These are phyloP conservation scores for Drosophila lutescens DNA, from an alignment of 2,888 invertebrate genomes.

Conservation along the genomic window DNA sequence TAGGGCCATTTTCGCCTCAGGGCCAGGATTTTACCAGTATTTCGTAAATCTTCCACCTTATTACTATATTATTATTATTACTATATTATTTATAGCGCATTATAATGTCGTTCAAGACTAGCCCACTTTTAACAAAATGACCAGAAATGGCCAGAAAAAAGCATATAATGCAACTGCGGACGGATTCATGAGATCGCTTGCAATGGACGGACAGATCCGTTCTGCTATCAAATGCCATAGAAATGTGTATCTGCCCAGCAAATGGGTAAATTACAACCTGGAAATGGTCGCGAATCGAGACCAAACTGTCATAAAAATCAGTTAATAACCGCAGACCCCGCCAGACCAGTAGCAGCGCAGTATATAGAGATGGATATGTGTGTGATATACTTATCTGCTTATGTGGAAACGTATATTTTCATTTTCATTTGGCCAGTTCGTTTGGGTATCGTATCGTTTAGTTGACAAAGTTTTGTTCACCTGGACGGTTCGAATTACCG, in stretches of 20 bases:
- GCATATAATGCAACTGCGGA: constrained; percentile 11
- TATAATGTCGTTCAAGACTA: neutral
- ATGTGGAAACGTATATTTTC: constrained; percentile 14
- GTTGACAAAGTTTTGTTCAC: constrained; percentile 57
- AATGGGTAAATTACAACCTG: constrained; percentile 46
- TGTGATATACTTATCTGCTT: constrained; percentile 18
- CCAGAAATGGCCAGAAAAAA: constrained; percentile 7
- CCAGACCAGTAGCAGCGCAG: constrained; percentile 3
- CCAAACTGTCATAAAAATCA: constrained; percentile 76
- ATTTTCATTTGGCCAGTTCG: constrained; percentile 67
- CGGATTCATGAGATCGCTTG: constrained; percentile 19
- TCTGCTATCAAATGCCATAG: constrained; percentile 38
- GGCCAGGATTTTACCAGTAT: too few relatives aligned
- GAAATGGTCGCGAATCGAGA: constrained; percentile 69
- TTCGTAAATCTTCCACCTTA: neutral
- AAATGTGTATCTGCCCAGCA: constrained; percentile 35
- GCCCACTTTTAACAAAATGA: constrained; percentile 16
- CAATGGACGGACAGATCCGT: constrained; percentile 37
- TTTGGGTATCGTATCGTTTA: constrained; percentile 40
- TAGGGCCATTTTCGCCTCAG: too few relatives aligned
- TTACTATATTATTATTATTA: neutral
- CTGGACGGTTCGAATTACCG: constrained; percentile 53
- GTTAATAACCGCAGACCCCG: constrained; percentile 60
- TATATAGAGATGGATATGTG: constrained; percentile 6
- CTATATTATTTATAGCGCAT: neutral